Base-by-base conservation (phyloP, 2,888 invertebrate species). In the Tolmerus cingulatus region DNA sequence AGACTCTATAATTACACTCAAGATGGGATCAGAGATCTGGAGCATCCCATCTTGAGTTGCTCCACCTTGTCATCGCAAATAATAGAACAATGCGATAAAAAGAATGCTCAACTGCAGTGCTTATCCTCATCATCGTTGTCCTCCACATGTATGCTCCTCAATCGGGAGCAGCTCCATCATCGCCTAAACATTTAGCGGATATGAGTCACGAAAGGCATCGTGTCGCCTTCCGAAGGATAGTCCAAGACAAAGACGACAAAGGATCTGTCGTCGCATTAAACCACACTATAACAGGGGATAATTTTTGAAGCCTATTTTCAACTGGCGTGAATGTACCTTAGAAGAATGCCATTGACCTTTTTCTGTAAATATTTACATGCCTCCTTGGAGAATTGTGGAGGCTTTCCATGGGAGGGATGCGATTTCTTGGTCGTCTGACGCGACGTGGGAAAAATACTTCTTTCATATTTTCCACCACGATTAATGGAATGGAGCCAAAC, bases 271-370 rank as follows among this genome's bases (percentile, higher is more conserved):
- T 43, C 46, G 8, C 23, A 79, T n/a, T 86, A 77, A 78, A 55
- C 81, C 78, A 27, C 66, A 27, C 55, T 57, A 57, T 19, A n/a
- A n/a, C 78, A 87, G 66, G 66, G 43, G 79, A 78, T 51, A 78
- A 87, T 74, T 79, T n/a, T 78, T 78, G 30, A 79, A 87, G 87
- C 87, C 57, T 79, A 79, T 87, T 78, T 81, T 74, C 81, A 78
- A 27, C 86, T 43, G 40, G 46, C 84, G 77, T 43, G 34, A 84
- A 40, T 43, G 76, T 40, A 34, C 57, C 76, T 76, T 74, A 43
- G 40, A 87, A 88, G 86, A 88, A 87, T 87, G 88, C 87, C 88
- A 88, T 88, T 87, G 88, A 88, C 88, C 88, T 87, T 88, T 88
- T 87, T 86, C 86, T 79, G 79, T 87, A 88, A 88, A 88, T 88